These are phyloP conservation scores for Thamnophis elegans DNA, from an alignment of 2,797 vertebrate genomes.

Conservation along the genomic window DNA sequence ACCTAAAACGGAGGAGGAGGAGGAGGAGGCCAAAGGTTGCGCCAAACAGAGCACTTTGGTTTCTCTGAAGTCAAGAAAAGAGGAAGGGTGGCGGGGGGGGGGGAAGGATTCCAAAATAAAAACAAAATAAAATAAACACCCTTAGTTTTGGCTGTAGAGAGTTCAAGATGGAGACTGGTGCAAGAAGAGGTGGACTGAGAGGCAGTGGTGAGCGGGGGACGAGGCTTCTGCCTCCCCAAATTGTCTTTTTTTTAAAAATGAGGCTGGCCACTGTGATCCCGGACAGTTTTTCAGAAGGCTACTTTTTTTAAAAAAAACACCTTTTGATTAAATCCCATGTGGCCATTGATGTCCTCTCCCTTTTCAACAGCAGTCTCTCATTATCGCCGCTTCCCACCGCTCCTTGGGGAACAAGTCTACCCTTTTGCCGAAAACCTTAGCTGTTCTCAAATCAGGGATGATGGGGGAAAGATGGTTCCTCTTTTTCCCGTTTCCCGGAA, in stretches of 20 bases:
- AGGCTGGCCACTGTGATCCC: background rate
- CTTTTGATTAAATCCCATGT: background rate
- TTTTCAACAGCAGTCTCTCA: background rate
- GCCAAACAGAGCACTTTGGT: slow-evolving; percentile 71
- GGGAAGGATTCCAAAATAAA: background rate
- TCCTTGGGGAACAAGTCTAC: background rate
- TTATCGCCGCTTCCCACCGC: background rate
- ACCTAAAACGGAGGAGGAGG: slow-evolving; percentile 58
- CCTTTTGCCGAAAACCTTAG: background rate
- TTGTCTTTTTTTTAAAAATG: background rate
- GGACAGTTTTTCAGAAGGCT: background rate
- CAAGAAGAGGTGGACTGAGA: background rate
- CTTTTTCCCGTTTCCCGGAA: background rate
- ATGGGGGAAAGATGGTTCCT: background rate
- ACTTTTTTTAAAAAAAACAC: background rate
- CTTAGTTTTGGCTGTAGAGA: slow-evolving; percentile 25
- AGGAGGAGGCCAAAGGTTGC: slow-evolving; percentile 67
- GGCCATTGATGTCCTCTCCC: background rate
- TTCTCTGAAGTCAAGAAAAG: slow-evolving; percentile 43
- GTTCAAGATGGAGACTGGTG: background rate
- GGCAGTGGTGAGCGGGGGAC: background rate
- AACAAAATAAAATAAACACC: background rate
- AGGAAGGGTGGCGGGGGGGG: background rate
- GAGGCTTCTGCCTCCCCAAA: background rate
- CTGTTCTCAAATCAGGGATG: background rate